These are phyloP conservation scores for Glomeris marginata DNA, from an alignment of 2,888 invertebrate species.

Conservation along the genomic window DNA sequence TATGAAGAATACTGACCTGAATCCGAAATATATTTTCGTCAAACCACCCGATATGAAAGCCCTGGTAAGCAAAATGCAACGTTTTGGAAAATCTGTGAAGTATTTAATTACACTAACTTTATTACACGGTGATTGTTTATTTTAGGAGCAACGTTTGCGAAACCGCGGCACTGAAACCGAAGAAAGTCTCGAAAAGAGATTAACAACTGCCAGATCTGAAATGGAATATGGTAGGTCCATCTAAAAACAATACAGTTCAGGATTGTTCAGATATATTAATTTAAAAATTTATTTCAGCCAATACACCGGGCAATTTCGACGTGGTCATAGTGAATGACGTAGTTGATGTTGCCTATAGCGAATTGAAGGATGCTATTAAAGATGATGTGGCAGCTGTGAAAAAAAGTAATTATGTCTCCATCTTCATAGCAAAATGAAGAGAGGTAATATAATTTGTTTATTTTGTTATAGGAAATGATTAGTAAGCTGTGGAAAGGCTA, in stretches of 20 bases:
- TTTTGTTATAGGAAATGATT: too few species aligned
- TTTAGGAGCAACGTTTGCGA: slow-evolving; percentile 33
- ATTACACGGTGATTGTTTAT: neutral
- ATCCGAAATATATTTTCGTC: slow-evolving; percentile 74
- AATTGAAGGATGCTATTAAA: slow-evolving; percentile 52
- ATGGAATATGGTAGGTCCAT: slow-evolving; percentile 57
- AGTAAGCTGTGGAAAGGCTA: too few species aligned
- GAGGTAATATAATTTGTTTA: too few species aligned
- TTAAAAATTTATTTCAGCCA: slow-evolving; percentile 30
- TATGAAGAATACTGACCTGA: slow-evolving; percentile 62
- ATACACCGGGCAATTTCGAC: slow-evolving; percentile 62
- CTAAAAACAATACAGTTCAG: too few species aligned
- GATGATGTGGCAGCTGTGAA: slow-evolving; percentile 39
- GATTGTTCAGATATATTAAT: slow-evolving; percentile 2
- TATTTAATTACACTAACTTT: slow-evolving; percentile 2
- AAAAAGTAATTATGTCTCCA: slow-evolving; percentile 4
- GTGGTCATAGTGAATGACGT: slow-evolving; percentile 65
- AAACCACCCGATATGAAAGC: slow-evolving; percentile 76
- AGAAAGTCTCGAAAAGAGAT: slow-evolving; percentile 60
- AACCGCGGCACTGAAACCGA: slow-evolving; percentile 80
- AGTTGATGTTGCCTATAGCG: slow-evolving; percentile 60
- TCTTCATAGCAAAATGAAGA: too few species aligned
- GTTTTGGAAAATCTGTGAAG: neutral
- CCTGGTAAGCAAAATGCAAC: slow-evolving; percentile 36
- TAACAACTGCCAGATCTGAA: slow-evolving; percentile 62